These are phyloP conservation scores for Falco columbarius DNA, from an alignment of 2,797 vertebrate species.

Conservation along the genomic window DNA sequence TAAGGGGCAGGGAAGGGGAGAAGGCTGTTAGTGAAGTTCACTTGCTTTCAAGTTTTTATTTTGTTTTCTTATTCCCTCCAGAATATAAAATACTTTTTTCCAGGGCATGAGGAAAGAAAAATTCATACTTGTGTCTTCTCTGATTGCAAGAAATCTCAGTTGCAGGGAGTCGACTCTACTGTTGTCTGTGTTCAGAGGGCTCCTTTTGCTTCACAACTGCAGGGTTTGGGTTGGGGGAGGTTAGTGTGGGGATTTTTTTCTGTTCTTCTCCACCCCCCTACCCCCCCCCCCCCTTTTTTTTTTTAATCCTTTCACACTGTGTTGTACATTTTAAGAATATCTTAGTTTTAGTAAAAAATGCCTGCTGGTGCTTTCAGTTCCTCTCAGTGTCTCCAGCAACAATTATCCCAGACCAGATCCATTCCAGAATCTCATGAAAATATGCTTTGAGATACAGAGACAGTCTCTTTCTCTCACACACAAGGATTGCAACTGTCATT, in stretches of 20 bases:
- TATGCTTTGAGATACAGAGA: slow-evolving; percentile 23
- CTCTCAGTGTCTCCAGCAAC: slow-evolving; percentile 34
- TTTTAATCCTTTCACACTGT: background rate
- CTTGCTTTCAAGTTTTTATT: background rate
- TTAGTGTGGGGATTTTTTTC: background rate
- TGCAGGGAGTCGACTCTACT: background rate
- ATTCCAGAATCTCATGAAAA: slow-evolving; percentile 32
- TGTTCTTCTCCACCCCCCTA: background rate
- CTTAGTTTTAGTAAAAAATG: slow-evolving; percentile 19
- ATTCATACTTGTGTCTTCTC: slow-evolving; percentile 10
- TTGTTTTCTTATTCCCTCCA: background rate
- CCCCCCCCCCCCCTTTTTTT: background rate
- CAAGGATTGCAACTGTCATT: slow-evolving; percentile 2
- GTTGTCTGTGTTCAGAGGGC: slow-evolving; percentile 8
- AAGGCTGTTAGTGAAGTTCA: slow-evolving; percentile 12
- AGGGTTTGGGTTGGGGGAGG: background rate
- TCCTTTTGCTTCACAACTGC: slow-evolving; percentile 20
- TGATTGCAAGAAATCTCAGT: slow-evolving; percentile 11
- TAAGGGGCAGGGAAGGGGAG: background rate
- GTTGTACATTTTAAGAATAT: slow-evolving; percentile 29
- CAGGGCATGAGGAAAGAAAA: slow-evolving; percentile 6
- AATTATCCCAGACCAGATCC: slow-evolving; percentile 21
- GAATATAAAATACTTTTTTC: slow-evolving; percentile 49
- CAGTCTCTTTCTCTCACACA: background rate
- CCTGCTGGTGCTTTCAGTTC: slow-evolving; percentile 35